Percentiles rank a stretch among this genome's conserved stretches.
phyloP scores from a whole-genome alignment of 1,140 invertebrate genomes.

The Brachionus manjavacas region DNA sequence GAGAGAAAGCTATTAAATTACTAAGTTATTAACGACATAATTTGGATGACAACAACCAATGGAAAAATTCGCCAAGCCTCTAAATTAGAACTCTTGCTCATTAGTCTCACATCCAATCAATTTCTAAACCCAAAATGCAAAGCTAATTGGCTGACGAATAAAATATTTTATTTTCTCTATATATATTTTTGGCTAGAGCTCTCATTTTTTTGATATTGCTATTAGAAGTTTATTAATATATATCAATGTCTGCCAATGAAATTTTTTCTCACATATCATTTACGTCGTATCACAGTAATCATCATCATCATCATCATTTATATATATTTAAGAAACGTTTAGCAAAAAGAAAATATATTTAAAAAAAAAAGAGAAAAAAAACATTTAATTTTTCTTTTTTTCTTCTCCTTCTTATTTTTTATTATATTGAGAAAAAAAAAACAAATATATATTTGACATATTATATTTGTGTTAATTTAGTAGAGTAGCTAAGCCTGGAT shows the following conservation, averaged over 20 bases:
- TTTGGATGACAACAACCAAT: conserved; percentile 6
- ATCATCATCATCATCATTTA: background rate
- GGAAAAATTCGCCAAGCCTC: background rate
- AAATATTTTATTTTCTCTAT: background rate
- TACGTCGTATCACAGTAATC: conserved; percentile 40
- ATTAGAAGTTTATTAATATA: conserved; percentile 35
- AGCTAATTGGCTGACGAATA: conserved; percentile 11
- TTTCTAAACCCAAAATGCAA: background rate
- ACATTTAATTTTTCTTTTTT: background rate
- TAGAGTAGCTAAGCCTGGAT: background rate
- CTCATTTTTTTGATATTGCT: conserved; percentile 23
- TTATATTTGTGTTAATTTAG: background rate
- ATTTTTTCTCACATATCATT: conserved; percentile 42
- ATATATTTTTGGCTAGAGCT: background rate
- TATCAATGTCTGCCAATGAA: conserved; percentile 38
- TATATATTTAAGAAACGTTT: conserved; percentile 23
- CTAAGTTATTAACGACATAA: conserved; percentile 31
- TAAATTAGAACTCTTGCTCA: background rate
- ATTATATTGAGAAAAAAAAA: background rate
- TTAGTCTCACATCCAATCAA: background rate
- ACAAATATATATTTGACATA: background rate
- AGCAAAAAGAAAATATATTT: background rate
- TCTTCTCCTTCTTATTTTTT: no score
- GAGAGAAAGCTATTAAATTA: conserved; percentile 31
- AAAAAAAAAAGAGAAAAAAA: background rate